Evolutionary conservation across 2,113 vertebrate genomes (phyloP), one percentile per base, ranked within the genome.

Genomic region (Cheilinus undulatus): DNA sequence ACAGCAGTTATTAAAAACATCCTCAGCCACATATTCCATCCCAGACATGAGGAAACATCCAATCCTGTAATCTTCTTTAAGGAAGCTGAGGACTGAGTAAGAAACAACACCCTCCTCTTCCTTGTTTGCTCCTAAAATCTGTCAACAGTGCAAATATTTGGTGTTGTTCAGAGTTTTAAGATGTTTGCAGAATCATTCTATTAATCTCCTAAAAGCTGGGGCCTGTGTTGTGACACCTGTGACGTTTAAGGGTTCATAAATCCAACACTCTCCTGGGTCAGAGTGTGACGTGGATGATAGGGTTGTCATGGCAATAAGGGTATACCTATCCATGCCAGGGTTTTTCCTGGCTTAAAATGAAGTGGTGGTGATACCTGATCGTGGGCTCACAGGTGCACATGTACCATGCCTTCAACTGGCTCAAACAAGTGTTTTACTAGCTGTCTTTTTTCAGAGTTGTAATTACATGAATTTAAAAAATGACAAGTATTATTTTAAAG

Each of bases 241-340:
- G 60, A 22, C 43, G 17, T 42, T n/a, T 54, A 20, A 78, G 34
- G 19, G 28, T 72, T 73, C 30, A 67, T 48, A 50, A 46, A 76
- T 73, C 53, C 66, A 46, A 59, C 5, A 34, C 38, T 71, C 54
- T 85, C 51, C 0, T 63, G 32, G 86, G 69, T 83, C 68, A 45
- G 67, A 20, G 5, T 54, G 57, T 78, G 76, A 79, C 36, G 12
- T 61, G 26, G 36, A 43, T 62, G 56, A 76, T 74, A 56, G 46
- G 7, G 80, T 78, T 85, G 59, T 71, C 40, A 58, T 53, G 80
- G 28, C 40, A 36, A 69, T 46, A 40, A 20, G 40, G 40, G 51
- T 54, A 64, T 50, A 54, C 48, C 40, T 51, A 68, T 48, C 24
- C 26, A 70, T 74, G 66, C 63, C 54, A 73, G n/a, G n/a, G n/a